Percentiles rank a stretch among this genome's conserved stretches.
phyloP scores from a whole-genome alignment of 2,113 vertebrate genomes.

The Anas platyrhynchos region DNA sequence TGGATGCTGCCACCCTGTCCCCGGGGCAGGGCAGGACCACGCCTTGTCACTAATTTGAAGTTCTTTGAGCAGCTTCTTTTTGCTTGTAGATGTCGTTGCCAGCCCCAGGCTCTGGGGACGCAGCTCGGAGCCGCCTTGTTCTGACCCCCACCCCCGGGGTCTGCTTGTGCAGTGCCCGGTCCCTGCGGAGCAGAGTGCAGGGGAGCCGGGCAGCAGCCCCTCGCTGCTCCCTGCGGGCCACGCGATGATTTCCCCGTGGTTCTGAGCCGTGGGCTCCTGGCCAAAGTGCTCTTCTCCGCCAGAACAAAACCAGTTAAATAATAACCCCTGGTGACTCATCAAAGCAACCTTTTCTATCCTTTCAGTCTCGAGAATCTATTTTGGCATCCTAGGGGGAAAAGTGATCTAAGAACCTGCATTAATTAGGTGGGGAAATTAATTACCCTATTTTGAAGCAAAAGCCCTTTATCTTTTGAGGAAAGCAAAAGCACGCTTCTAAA shows the following conservation, averaged over 20 bases:
- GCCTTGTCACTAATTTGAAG: neutral
- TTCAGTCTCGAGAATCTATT: constrained; percentile 55
- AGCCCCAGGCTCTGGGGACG: neutral
- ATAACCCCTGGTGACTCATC: constrained; percentile 48
- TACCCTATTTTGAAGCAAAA: constrained; percentile 56
- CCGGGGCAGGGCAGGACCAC: neutral
- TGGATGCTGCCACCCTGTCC: neutral
- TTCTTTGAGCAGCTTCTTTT: constrained; percentile 53
- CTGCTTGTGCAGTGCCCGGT: neutral
- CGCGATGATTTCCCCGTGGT: neutral
- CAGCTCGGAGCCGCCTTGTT: neutral
- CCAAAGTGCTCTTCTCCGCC: neutral
- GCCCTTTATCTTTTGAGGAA: constrained; percentile 17
- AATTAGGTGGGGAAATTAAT: constrained; percentile 72
- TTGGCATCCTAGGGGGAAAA: constrained; percentile 42
- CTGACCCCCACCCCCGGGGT: too few relatives aligned
- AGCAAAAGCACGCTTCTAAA: neutral
- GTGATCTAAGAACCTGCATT: constrained; percentile 54
- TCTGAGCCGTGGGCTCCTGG: neutral
- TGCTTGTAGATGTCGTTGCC: neutral
- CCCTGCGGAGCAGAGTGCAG: neutral
- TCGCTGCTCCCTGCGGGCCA: neutral
- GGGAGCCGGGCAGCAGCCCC: neutral
- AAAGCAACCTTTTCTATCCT: constrained; percentile 62
- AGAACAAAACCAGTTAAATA: constrained; percentile 47